Evolutionary conservation across 1,140 invertebrate genomes (phyloP), one percentile per base, ranked within the genome.

Genomic region (Mamestra configurata): DNA sequence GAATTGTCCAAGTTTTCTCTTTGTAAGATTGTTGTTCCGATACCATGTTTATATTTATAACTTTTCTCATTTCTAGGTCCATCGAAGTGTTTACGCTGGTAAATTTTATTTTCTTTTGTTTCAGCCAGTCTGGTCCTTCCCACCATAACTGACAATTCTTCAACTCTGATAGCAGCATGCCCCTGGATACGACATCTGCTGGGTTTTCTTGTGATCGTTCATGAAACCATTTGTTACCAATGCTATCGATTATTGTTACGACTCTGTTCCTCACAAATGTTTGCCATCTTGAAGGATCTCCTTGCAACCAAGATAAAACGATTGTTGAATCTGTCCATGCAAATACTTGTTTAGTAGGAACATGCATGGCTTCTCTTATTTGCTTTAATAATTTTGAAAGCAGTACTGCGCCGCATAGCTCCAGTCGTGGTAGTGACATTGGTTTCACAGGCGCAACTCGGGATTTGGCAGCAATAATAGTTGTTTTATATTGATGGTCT

Each of bases 371-470:
- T 15, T 46, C 43, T 6, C 13, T 15, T 46, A 46, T 46, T 15
- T 46, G 43, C 13, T 15, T 46, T 15, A 46, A 46, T 13, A 46
- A 15, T 46, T 10, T 15, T 15, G 43, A 13, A 15, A 46, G 43
- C 2, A 46, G 13, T 13, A 46, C 43, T 1, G 43, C 43, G 37
- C 37, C 37, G 37, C 53, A 57, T 11, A 57, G 53, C 82, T 94
- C 93, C 11, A 94, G 77, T 35, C 89, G 71, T 6, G 89, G 92
- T 13, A 95, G 77, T 7, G 89, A 84, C 7, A 88, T 57, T 46
- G 68, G 51, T 83, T 95, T 92, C 11, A 94, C 31, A 8, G 94
- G 93, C 15, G 93, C 90, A 7, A 95, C 90, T 66, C 81, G 86
- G 7, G 89, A 86, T 85, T 94, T 95, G 0, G 90, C 86, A 64